Conservation (phyloP, 2,888 invertebrate species). For the Trachelus iudaicus region DNA sequence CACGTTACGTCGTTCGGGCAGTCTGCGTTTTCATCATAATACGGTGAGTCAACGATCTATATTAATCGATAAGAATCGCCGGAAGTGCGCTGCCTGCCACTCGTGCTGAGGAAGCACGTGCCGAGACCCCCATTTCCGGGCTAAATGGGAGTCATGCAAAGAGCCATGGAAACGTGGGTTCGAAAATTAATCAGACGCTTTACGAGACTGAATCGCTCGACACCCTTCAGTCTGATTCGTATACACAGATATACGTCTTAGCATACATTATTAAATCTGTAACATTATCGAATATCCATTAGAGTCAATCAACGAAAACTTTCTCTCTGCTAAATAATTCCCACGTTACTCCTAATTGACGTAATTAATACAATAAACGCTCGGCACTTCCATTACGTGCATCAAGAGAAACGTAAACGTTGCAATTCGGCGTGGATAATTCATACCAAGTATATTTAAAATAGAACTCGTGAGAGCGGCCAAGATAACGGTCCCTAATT, state of each 20-base stretch:
- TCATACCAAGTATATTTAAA: background rate
- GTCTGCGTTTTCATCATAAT: conserved; percentile 78
- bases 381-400: background rate
- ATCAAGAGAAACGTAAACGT: background rate
- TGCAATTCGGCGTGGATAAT: background rate
- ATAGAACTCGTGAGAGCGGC: background rate
- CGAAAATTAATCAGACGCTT: background rate
- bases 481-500: background rate
- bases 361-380: background rate
- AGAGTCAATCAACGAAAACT: background rate
- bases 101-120: background rate
- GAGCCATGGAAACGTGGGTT: background rate
- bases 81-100: background rate
- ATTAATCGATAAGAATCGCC: conserved; percentile 2
- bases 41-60: conserved; percentile 66
- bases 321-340: background rate
- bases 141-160: background rate
- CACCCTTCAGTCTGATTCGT: background rate
- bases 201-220: background rate
- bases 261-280: background rate
- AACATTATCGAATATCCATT: background rate
- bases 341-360: background rate
- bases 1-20: conserved; percentile 85
- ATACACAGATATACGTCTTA: background rate
- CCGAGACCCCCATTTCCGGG: background rate